Base-by-base conservation (phyloP, 1,140 invertebrate genomes). In the Coenobita brevimanus region DNA sequence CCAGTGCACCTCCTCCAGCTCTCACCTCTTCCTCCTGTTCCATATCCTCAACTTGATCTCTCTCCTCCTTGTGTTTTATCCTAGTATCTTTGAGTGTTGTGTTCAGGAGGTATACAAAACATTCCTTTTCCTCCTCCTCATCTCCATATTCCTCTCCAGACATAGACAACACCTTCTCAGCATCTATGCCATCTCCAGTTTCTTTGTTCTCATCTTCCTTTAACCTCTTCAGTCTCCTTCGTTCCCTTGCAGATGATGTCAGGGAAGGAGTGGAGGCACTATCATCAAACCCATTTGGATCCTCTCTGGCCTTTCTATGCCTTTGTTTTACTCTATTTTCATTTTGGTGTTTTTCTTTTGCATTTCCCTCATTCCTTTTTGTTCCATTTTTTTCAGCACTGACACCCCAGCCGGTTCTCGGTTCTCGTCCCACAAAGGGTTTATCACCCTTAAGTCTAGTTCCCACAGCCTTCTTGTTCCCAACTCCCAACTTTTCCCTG, bases 201-300 rank as follows among this genome's bases (percentile, higher is more conserved):
- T 24, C 27, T 8, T 50, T 41, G n/a, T 8, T 69, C 33, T 71
- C 67, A 41, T 43, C 41, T 41, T 0, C 30, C 38, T 82, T 3
- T 2, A 27, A 24, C 69, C 43, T 82, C 27, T 82, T 67, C 27
- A 46, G 80, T 71, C 80, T 41, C n/a, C 80, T 46, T 24, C 80
- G n/a, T 33, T 82, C 80, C n/a, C 80, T 60, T 3, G 80, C 80
- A 17, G 80, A 82, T 15, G 27, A 50, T 17, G 80, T 46, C 33
- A 17, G 33, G 38, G 24, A 27, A 27, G 50, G 3, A 57, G n/a
- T 38, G 17, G 4, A 17, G 10, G 1, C 8, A 21, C 24, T 21
- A 41, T 82, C 33, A 3, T 15, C 62, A 30, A 21, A 24, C 6
- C 15, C 4, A 2, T 27, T 30, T 36, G 38, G n/a, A 36, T 60